These are phyloP conservation scores for Torymus tubicola DNA, from an alignment of 2,888 invertebrate genomes.

Conservation along the genomic window DNA sequence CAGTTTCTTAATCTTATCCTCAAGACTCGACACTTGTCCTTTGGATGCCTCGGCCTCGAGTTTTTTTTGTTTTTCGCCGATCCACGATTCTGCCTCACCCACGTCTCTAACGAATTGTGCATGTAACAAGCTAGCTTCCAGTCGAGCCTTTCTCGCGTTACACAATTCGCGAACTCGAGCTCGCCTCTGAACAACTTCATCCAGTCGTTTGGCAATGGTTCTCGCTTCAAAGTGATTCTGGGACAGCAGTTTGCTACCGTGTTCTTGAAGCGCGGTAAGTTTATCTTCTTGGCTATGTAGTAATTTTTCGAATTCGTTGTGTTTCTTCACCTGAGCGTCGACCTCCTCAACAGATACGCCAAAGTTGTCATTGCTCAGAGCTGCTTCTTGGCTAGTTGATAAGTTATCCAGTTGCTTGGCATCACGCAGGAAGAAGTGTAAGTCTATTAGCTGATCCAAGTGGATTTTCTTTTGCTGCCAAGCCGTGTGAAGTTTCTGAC, in stretches of 20 bases:
- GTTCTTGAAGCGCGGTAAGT: slow-evolving; percentile 86
- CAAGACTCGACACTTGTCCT: slow-evolving; percentile 88
- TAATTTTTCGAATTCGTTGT: slow-evolving; percentile 95
- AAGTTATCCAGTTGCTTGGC: slow-evolving; percentile 94
- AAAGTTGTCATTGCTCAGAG: slow-evolving; percentile 84
- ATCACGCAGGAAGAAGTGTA: slow-evolving; percentile 96
- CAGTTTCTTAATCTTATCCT: slow-evolving; percentile 96
- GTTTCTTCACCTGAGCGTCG: slow-evolving; percentile 91
- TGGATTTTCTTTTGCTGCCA: slow-evolving; percentile 94
- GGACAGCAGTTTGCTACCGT: slow-evolving; percentile 90
- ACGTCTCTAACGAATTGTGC: slow-evolving; percentile 95
- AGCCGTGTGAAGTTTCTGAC: slow-evolving; percentile 86
- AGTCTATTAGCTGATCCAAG: slow-evolving; percentile 92
- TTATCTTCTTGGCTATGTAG: slow-evolving; percentile 93
- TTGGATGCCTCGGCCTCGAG: slow-evolving; percentile 87
- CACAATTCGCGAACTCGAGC: slow-evolving; percentile 83
- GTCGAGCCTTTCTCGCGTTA: slow-evolving; percentile 81
- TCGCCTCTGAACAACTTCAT: slow-evolving; percentile 85
- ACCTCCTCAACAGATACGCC: slow-evolving; percentile 92
- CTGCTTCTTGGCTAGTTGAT: slow-evolving; percentile 91
- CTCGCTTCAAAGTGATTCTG: slow-evolving; percentile 94
- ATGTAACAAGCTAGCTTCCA: slow-evolving; percentile 89
- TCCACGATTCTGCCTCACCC: slow-evolving; percentile 93
- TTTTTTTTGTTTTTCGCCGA: slow-evolving; percentile 93
- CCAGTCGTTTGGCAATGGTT: slow-evolving; percentile 86